These are phyloP conservation scores for Tachuris rubrigastra DNA, from an alignment of 2,113 vertebrate genomes.

Conservation along the genomic window DNA sequence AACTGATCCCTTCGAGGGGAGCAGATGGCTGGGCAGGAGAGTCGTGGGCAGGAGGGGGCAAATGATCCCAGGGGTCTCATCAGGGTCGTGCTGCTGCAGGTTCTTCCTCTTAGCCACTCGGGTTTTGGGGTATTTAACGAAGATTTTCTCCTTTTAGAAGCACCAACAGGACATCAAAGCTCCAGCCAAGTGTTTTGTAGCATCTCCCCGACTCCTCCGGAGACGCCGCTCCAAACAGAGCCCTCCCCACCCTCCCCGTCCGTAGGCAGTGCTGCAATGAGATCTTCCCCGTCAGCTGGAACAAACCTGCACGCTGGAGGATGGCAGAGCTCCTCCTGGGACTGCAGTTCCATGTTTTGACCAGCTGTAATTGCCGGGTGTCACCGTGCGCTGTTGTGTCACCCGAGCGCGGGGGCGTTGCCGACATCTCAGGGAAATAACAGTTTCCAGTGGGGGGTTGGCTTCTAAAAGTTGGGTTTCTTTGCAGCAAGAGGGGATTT, in stretches of 20 bases:
- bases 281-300: not conserved
- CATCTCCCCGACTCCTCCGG: not conserved
- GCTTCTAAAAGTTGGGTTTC: not conserved
- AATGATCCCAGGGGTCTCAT: not conserved
- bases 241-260: rapidly evolving
- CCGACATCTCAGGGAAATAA: not conserved
- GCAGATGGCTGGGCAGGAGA: slow-evolving; percentile 46
- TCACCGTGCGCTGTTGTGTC: not conserved
- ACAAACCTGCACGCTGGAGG: not conserved
- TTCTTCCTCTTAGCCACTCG: too few species aligned
- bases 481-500: not conserved
- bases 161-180: not conserved
- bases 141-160: not conserved
- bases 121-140: not conserved
- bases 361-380: not conserved
- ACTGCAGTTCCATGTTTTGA: not conserved
- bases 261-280: not conserved
- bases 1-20: slow-evolving; percentile 17
- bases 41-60: slow-evolving; percentile 36
- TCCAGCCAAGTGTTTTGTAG: not conserved
- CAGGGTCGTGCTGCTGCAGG: not conserved
- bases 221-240: not conserved
- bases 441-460: not conserved
- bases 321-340: not conserved
- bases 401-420: not conserved